Base-by-base conservation (phyloP, 2,888 invertebrate species). In the Melolontha melolontha region DNA sequence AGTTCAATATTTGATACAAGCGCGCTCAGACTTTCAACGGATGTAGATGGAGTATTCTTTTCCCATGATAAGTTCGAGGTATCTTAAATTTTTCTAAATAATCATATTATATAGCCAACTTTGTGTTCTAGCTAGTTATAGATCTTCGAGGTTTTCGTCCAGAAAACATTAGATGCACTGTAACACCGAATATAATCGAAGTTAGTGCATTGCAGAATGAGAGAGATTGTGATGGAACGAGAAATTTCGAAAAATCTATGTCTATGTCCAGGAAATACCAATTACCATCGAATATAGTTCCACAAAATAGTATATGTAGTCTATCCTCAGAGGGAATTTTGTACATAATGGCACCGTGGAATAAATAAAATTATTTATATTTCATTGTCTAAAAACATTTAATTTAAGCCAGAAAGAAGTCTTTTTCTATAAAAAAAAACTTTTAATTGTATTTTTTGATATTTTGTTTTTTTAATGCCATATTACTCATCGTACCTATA, bases 21-120 rank as follows among this genome's bases (percentile, higher is more conserved):
- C 14, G n/a, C 40, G 5, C 16, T 65, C 6, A 65, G 34, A 27
- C 29, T 50, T 8, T 22, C 40, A 2, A 54, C 64, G 10, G 42
- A 65, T 8, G 27, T 44, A 22, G 64, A 65, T n/a, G 42, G 64
- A 5, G 54, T 65, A 14, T 65, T 44, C 17, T 54, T 65, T 39
- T 52, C 52, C 10, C 14, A 54, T 14, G 64, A 65, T 4, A 65
- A 44, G 17, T 65, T 65, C n/a, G 64, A 65, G 42, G 55, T 55
- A 55, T 50, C 1, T 16, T 50, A n/a, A 1, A 2, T 22, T 2
- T 22, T 22, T 22, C 22, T 22, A 22, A 22, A 22, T 22, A 7
- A 17, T 5, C n/a, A 17, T 6, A 14, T 2, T 7, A 8, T 47
- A 17, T 1, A 27, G 50, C 7, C 17, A 50, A 14, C 8, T 50